Evolutionary conservation across 2,797 vertebrate species (phyloP).

Genomic region (Premnoplex brunnescens): DNA sequence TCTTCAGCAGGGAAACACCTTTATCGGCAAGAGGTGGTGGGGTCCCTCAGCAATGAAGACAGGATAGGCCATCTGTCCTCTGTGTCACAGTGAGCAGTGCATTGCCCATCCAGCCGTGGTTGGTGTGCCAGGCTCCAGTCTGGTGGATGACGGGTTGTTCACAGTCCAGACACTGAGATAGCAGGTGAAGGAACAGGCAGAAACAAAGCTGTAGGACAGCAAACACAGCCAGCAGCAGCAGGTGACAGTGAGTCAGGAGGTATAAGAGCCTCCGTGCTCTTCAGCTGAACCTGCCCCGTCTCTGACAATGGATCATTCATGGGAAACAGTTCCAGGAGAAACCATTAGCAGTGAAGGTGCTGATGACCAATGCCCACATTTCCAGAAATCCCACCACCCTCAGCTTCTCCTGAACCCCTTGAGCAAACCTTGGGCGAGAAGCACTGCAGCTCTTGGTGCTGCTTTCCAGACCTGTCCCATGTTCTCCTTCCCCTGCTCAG

Average conservation of each 20-base stretch:
- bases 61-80: rapidly evolving
- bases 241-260: neutral
- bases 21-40: neutral
- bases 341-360: neutral
- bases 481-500: neutral
- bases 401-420: neutral
- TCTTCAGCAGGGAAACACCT: neutral
- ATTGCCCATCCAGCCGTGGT: rapidly evolving
- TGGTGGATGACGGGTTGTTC: rapidly evolving
- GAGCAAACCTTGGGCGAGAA: rapidly evolving
- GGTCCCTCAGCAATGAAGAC: neutral
- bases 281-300: neutral
- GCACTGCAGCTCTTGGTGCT: rapidly evolving
- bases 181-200: neutral
- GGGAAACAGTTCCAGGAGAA: neutral
- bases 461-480: rapidly evolving
- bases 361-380: rapidly evolving
- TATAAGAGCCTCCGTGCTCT: neutral
- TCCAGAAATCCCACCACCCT: neutral
- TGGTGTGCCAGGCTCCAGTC: rapidly evolving
- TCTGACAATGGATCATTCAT: neutral
- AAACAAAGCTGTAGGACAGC: neutral
- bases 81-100: rapidly evolving
- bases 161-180: rapidly evolving
- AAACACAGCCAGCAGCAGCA: neutral